Evolutionary conservation across 2,888 invertebrate genomes (phyloP).

Genomic region (Nephrotoma guestfalica): DNA sequence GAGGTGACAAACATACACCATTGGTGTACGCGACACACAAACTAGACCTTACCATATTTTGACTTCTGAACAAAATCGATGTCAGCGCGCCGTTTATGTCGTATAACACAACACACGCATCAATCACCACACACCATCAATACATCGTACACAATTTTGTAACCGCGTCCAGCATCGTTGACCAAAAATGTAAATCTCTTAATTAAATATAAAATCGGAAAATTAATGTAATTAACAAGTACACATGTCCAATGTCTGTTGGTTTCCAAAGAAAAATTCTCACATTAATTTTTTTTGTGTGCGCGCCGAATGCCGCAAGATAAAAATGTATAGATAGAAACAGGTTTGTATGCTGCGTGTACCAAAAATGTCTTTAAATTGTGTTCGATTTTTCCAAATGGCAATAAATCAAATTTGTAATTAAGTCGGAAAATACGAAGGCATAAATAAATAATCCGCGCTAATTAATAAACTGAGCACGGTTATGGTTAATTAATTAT

Average conservation of each 20-base stretch:
- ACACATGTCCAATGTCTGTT: background rate
- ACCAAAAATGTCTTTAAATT: background rate
- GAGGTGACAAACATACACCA: background rate
- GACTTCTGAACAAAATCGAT: background rate
- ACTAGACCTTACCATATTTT: background rate
- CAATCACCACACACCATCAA: background rate
- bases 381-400: background rate
- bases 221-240: background rate
- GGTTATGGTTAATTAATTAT: background rate
- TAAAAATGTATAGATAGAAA: background rate
- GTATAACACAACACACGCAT: background rate
- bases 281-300: background rate
- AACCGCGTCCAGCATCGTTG: background rate
- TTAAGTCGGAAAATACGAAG: background rate
- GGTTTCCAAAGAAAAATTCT: background rate
- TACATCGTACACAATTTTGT: background rate
- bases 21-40: background rate
- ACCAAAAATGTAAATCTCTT: background rate
- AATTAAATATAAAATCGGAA: background rate
- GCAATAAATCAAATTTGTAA: background rate
- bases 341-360: background rate
- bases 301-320: background rate
- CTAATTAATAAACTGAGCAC: background rate
- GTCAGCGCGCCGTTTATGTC: background rate
- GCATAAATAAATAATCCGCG: background rate